These are phyloP conservation scores for Bufo gargarizans DNA, from an alignment of 2,113 vertebrate genomes.

Conservation along the genomic window DNA sequence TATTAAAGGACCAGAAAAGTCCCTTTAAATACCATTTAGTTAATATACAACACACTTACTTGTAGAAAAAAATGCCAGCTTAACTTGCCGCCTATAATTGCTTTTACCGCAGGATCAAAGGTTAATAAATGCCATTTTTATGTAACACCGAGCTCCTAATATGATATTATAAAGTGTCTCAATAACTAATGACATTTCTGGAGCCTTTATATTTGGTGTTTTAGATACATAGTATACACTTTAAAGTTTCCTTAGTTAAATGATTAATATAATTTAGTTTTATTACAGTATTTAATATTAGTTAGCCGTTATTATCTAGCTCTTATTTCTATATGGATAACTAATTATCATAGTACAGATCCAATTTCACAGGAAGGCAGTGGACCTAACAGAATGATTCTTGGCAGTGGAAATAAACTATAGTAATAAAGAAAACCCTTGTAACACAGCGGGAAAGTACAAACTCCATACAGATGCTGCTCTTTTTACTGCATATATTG, in stretches of 20 bases:
- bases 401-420: background rate
- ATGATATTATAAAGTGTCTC: background rate
- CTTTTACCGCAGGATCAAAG: background rate
- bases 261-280: background rate
- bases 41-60: background rate
- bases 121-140: slow-evolving; percentile 7
- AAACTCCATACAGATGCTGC: background rate
- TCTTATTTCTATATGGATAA: background rate
- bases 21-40: background rate
- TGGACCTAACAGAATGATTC: no score
- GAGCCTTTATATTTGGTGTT: background rate
- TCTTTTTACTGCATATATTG: background rate
- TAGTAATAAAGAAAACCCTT: no score
- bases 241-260: background rate
- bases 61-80: background rate
- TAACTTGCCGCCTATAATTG: background rate
- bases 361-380: background rate
- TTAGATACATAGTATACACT: background rate
- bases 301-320: background rate
- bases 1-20: no score
- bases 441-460: no score
- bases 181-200: background rate
- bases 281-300: background rate
- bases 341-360: background rate
- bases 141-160: background rate